phyloP scores from a whole-genome alignment of 2,113 vertebrate species.

The Ceyx cyanopectus region DNA sequence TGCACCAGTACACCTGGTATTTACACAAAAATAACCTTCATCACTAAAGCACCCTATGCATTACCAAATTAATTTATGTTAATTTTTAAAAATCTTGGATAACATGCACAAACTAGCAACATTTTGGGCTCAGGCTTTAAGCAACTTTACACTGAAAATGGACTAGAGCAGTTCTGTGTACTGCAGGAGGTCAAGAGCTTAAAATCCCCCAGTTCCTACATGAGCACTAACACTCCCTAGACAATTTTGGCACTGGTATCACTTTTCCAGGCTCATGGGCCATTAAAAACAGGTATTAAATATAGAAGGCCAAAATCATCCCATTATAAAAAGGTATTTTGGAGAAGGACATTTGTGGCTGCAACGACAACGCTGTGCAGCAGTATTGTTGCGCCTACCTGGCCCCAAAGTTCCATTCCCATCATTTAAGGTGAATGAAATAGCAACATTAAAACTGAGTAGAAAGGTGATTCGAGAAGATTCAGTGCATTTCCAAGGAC shows the following conservation, averaged over 20 bases:
- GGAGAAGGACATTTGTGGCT: neutral
- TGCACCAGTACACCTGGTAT: neutral
- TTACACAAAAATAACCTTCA: neutral
- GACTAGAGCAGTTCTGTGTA: neutral
- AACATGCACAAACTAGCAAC: neutral
- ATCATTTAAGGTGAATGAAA: neutral
- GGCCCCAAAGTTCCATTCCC: neutral
- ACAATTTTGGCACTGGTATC: neutral
- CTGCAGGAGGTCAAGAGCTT: neutral
- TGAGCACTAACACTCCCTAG: neutral
- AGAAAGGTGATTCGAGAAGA: neutral
- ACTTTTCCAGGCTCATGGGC: neutral
- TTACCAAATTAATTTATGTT: neutral
- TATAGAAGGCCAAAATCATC: neutral
- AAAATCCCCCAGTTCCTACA: neutral
- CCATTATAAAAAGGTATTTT: neutral
- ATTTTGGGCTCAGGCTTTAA: neutral
- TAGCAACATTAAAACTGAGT: neutral
- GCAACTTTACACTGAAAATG: neutral
- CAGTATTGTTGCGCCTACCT: neutral
- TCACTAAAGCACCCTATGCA: neutral
- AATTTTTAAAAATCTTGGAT: neutral
- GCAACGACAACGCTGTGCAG: fast-evolving
- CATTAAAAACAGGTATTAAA: neutral
- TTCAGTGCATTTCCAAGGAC: neutral